Percentiles rank a stretch among this genome's conserved stretches.
phyloP scores from a whole-genome alignment of 1,140 invertebrate species.

The Homalodisca vitripennis region DNA sequence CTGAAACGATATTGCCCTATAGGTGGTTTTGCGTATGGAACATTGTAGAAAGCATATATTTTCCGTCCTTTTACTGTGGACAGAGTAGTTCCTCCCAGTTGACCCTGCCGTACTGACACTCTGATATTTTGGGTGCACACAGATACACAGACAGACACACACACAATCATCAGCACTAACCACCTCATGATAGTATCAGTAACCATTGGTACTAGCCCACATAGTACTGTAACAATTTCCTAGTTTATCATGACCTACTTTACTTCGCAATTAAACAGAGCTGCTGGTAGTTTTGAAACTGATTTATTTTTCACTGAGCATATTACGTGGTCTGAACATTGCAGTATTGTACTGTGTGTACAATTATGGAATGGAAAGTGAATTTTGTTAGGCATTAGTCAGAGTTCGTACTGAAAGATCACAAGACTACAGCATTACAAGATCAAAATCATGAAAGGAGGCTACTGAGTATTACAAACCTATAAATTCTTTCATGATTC shows the following conservation, averaged over 20 bases:
- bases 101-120: not conserved
- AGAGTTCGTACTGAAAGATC: no score
- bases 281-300: no score
- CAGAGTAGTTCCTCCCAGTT: not conserved
- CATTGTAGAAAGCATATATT: constrained; percentile 1
- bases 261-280: no score
- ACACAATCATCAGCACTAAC: not conserved
- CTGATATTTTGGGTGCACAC: not conserved
- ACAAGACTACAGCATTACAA: no score
- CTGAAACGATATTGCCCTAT: not conserved
- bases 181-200: not conserved
- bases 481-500: no score
- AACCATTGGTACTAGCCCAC: not conserved
- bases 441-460: no score
- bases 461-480: no score
- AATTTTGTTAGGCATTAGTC: no score
- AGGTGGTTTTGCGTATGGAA: constrained; percentile 13
- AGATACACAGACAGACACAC: not conserved
- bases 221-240: not conserved
- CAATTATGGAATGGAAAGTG: no score
- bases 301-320: no score
- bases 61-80: not conserved
- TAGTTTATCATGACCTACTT: not conserved
- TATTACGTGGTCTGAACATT: no score
- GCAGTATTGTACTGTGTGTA: no score